Evolutionary conservation across 2,888 invertebrate species (phyloP).

Genomic region (Iselma pallidipennis): DNA sequence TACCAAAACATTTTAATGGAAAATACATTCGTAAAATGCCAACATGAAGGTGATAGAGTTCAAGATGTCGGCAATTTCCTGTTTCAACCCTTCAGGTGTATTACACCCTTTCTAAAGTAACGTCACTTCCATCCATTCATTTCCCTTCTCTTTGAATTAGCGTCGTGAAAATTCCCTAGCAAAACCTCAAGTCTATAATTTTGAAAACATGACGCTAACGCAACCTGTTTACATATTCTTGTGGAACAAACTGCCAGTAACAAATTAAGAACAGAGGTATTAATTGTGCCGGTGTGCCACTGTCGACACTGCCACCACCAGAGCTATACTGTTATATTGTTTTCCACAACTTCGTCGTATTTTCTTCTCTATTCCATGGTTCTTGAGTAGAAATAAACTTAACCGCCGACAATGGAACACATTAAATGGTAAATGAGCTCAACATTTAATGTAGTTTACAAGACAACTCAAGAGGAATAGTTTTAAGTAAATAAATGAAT

Average conservation of each 20-base stretch:
- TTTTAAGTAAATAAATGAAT: slow-evolving; percentile 39
- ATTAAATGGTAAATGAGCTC: slow-evolving; percentile 38
- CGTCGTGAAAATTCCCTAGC: slow-evolving; percentile 43
- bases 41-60: neutral
- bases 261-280: slow-evolving; percentile 49
- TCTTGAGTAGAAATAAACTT: slow-evolving; percentile 28
- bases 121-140: slow-evolving; percentile 1
- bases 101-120: neutral
- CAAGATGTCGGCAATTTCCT: neutral
- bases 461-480: slow-evolving; percentile 34
- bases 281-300: slow-evolving; percentile 45
- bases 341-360: slow-evolving; percentile 15
- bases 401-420: slow-evolving; percentile 30
- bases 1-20: neutral
- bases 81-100: neutral
- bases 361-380: slow-evolving; percentile 36
- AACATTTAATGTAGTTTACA: slow-evolving; percentile 38
- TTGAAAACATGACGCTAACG: slow-evolving; percentile 44
- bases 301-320: neutral
- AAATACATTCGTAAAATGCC: too few relatives aligned
- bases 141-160: slow-evolving; percentile 41
- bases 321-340: slow-evolving; percentile 30
- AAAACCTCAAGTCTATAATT: slow-evolving; percentile 46
- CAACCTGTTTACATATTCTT: slow-evolving; percentile 49
- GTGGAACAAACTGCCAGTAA: slow-evolving; percentile 48